Evolutionary conservation across 2,797 vertebrate genomes (phyloP).

Genomic region (Ispidina picta): DNA sequence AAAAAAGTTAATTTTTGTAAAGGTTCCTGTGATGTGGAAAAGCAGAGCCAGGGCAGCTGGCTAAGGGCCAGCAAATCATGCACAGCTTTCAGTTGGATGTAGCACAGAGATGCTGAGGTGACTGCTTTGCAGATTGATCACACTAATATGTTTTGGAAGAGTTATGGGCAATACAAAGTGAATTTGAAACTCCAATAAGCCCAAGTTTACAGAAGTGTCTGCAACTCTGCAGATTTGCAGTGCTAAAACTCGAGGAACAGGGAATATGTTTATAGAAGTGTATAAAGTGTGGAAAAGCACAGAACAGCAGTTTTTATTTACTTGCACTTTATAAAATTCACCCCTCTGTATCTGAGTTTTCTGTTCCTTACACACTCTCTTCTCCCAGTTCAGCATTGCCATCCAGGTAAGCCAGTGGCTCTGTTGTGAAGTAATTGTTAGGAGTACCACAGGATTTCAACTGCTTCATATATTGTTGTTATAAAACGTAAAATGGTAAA

Average conservation of each 20-base stretch:
- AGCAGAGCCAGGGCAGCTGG: not conserved
- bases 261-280: not conserved
- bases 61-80: not conserved
- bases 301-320: not conserved
- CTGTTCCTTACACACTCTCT: not conserved
- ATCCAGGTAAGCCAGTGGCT: not conserved
- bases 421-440: not conserved
- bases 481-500: conserved; percentile 7
- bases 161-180: not conserved
- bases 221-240: not conserved
- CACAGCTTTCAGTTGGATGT: not conserved
- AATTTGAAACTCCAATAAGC: not conserved
- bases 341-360: not conserved
- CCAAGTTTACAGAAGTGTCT: not conserved
- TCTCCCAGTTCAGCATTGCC: not conserved
- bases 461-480: not conserved
- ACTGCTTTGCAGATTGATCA: not conserved
- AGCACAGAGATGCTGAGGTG: not conserved
- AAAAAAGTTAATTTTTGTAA: not conserved
- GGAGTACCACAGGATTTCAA: not conserved
- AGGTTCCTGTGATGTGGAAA: not conserved
- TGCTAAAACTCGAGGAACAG: not conserved
- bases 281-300: not conserved
- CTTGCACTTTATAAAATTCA: not conserved
- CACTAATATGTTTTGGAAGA: not conserved